Base-by-base conservation (phyloP, 2,797 vertebrate genomes). In the Labeo calbasu region DNA sequence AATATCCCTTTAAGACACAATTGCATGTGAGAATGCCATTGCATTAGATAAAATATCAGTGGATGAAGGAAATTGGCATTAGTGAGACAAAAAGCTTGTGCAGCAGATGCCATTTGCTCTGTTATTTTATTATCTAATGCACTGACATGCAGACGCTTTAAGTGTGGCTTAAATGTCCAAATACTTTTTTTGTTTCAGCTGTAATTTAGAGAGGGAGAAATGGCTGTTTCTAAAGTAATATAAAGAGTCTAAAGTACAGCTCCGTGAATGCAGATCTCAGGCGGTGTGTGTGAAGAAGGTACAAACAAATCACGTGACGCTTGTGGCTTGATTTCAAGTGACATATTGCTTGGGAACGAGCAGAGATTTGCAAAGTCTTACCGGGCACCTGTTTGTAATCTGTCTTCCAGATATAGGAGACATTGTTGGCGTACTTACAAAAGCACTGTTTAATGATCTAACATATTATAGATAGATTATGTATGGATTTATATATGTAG, bases 91-190 rank as follows among this genome's bases (percentile, higher is more conserved):
- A 32, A 51, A 13, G 48, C 48, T 72, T 51, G 48, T 72, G 46
- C 5, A 40, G 12, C 51, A 36, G 28, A 55, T 75, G 28, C 19
- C 28, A 40, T 55, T 55, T 75, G 28, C 51, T 4, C 72, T 21
- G 71, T 75, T 53, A 75, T 55, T 36, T 75, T 75, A 75, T 55
- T 75, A 57, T 76, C 72, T 76, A n/a, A 57, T 57, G 72, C 51
- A n/a, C 19, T 40, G 28, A 40, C 72, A 57, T 40, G 53, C 11
- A 36, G 50, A 36, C 32, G 28, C 2, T 75, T 75, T 55, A 75
- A 75, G 72, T 15, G 28, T 40, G 72, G 51, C 19, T n/a, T 76
- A 40, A 57, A 40, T 14, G 12, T 14, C 19, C 28, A 57, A n/a
- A 40, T 9, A 40, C 72, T n/a, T 40, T 75, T 36, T 75, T 23